Percentiles rank a stretch among this genome's conserved stretches.
These are phyloP conservation scores for Apis laboriosa DNA, from an alignment of 1,140 invertebrate species.

Conservation along the genomic window DNA sequence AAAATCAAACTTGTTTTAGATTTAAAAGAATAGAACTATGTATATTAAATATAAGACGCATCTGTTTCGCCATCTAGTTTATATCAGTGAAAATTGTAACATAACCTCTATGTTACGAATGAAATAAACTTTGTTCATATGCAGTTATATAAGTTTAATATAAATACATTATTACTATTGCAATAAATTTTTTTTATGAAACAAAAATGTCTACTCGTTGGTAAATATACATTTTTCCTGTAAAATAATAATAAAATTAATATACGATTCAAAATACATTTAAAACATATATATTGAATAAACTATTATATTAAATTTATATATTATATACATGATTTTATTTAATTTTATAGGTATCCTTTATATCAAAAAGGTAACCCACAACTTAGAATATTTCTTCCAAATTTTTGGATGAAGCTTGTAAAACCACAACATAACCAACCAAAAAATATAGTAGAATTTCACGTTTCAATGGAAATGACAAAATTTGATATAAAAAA, in stretches of 20 bases:
- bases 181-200: not conserved
- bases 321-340: not conserved
- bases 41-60: not conserved
- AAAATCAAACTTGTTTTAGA: not conserved
- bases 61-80: not conserved
- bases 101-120: not conserved
- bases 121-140: not conserved
- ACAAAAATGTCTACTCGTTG: constrained; percentile 60
- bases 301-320: constrained; percentile 4
- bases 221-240: constrained; percentile 21
- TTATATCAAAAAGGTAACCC: constrained; percentile 94
- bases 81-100: not conserved
- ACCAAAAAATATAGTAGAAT: constrained; percentile 89
- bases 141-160: not conserved
- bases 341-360: constrained; percentile 86
- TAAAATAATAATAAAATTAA: not conserved
- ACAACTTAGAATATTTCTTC: constrained; percentile 93
- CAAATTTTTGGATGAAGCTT: constrained; percentile 97
- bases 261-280: not conserved
- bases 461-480: constrained; percentile 92
- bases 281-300: not conserved
- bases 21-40: not conserved
- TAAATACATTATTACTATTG: not conserved
- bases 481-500: constrained; percentile 93
- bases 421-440: constrained; percentile 85